Base-by-base conservation (phyloP, 2,888 invertebrate genomes). In the Drosophila rubida region DNA sequence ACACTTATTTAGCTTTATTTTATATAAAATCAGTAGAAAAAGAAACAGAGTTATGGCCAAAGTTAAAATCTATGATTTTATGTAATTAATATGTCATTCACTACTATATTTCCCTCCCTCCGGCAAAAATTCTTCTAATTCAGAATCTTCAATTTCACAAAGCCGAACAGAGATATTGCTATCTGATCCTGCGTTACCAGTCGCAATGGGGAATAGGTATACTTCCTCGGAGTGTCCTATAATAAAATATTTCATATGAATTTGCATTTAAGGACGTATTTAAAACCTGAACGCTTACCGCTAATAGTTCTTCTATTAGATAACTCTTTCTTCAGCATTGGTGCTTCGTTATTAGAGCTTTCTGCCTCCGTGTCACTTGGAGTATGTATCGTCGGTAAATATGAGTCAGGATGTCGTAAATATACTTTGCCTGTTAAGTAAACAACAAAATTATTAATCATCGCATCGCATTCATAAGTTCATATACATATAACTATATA, bases 141-240 rank as follows among this genome's bases (percentile, higher is more conserved):
- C 96, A 45, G 96, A 96, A 92, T 96, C 96, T 92, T 97, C 97
- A 89, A 98, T 97, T 93, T 98, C 98, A 93, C 98, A 98, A 74
- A 98, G 94, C 91, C 95, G 95, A 54, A 96, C 95, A 54, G 97
- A 97, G 80, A 97, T 93, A 92, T 97, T 97, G 92, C 97, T 97
- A 91, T 95, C 95, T 83, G 97, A 97, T 71, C 92, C 93, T 71
- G 93, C 76, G 58, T 68, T 75, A 39, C 63, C 70, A 53, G 67
- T 61, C 63, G 87, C 50, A 46, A 94, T 44, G 94, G 95, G 68
- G 69, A 87, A 73, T 57, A 90, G 70, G 80, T 88, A 81, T 79
- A 90, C 71, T 68, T 89, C 73, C 95, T 96, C 77, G 96, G 93
- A 82, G 96, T 83, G 76, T 58, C 80, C 86, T 86, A 50, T 5